Evolutionary conservation across 2,797 vertebrate species (phyloP).

Genomic region (Anomalospiza imberbis): DNA sequence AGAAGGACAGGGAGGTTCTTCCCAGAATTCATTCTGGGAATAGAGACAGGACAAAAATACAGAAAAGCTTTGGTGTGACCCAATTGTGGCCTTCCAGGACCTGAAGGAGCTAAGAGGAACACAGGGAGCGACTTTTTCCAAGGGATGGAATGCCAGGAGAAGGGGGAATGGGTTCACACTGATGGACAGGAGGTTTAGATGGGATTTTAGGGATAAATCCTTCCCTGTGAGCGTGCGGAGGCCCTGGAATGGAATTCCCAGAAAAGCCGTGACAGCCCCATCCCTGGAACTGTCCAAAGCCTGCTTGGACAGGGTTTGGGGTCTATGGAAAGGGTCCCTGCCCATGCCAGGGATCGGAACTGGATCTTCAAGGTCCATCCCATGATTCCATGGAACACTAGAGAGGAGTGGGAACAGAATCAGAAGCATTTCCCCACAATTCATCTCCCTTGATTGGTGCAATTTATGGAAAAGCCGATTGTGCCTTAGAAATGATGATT

Average conservation of each 20-base stretch:
- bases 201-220: not conserved
- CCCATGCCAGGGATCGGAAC: rapidly evolving
- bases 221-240: not conserved
- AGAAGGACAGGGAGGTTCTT: not conserved
- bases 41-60: not conserved
- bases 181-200: not conserved
- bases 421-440: not conserved
- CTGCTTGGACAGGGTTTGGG: rapidly evolving
- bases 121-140: not conserved
- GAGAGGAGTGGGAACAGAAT: not conserved
- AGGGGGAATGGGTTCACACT: not conserved
- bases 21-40: not conserved
- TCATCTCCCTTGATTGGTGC: not conserved
- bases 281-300: not conserved
- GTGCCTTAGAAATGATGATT: not conserved
- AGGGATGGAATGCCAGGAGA: rapidly evolving
- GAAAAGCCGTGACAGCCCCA: not conserved
- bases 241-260: not conserved
- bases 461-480: rapidly evolving
- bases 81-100: not conserved
- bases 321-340: not conserved
- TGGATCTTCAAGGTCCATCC: not conserved
- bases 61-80: not conserved
- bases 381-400: rapidly evolving
- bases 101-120: not conserved